phyloP scores from a whole-genome alignment of 2,888 invertebrate species.

The Odontocerum albicorne region DNA sequence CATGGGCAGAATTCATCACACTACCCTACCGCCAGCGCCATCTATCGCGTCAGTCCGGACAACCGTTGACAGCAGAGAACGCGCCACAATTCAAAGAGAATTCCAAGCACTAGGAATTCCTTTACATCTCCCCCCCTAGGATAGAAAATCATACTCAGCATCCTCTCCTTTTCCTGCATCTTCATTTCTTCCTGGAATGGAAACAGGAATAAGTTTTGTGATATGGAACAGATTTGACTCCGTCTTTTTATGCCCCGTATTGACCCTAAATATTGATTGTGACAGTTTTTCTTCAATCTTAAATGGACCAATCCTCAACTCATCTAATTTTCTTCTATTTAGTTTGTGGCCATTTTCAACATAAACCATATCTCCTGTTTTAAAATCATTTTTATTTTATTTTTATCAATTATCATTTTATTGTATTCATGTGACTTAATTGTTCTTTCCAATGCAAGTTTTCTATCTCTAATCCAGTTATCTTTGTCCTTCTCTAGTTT shows the following conservation, averaged over 20 bases:
- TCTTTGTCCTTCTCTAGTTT: not conserved
- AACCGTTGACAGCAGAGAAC: too few species aligned
- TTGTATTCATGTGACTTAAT: conserved; percentile 38
- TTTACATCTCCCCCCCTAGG: too few species aligned
- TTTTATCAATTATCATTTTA: conserved; percentile 12
- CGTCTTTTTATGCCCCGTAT: conserved; percentile 38
- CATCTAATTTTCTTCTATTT: conserved; percentile 38
- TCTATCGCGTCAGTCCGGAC: too few species aligned
- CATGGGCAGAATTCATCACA: too few species aligned
- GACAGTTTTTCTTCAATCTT: conserved; percentile 36
- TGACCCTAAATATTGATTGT: conserved; percentile 39
- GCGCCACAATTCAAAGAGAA: too few species aligned
- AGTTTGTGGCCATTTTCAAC: conserved; percentile 40
- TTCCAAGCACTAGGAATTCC: too few species aligned
- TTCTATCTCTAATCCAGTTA: conserved; percentile 35
- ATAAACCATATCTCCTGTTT: conserved; percentile 34
- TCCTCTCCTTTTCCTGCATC: too few species aligned
- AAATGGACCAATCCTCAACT: conserved; percentile 38
- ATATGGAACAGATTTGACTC: conserved; percentile 39
- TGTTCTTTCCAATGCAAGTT: conserved; percentile 38
- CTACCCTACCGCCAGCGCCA: too few species aligned
- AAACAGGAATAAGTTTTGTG: conserved; percentile 38
- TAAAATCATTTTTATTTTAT: conserved; percentile 8
- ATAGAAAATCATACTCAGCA: too few species aligned
- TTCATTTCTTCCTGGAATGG: too few species aligned